These are phyloP conservation scores for Trichonephila inaurata DNA, from an alignment of 1,140 invertebrate genomes.

Conservation along the genomic window DNA sequence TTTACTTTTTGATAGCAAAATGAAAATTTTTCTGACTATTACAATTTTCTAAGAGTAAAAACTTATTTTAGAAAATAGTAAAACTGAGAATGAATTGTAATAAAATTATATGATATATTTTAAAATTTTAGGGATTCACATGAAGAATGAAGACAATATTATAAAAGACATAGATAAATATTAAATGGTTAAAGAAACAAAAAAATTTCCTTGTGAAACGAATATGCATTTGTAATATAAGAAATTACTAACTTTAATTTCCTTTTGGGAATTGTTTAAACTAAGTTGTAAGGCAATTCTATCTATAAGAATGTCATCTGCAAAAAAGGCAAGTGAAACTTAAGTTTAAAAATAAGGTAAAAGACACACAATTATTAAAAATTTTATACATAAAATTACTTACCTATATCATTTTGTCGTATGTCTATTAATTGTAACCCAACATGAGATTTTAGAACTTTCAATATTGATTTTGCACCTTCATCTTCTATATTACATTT, in stretches of 20 bases:
- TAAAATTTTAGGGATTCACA: too few species aligned
- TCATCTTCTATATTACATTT: conserved; percentile 48
- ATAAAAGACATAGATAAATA: background rate
- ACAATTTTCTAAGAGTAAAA: too few species aligned
- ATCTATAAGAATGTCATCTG: conserved; percentile 21
- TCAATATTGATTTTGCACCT: conserved; percentile 35
- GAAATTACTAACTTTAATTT: conserved; percentile 23
- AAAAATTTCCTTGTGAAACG: too few species aligned
- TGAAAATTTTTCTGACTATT: too few species aligned
- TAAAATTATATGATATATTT: too few species aligned
- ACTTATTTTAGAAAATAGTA: too few species aligned
- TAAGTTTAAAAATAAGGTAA: background rate
- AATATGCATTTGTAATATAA: background rate
- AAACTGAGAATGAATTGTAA: too few species aligned
- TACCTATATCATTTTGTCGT: conserved; percentile 52
- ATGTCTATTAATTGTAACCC: conserved; percentile 48
- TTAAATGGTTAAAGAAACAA: too few species aligned
- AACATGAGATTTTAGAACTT: background rate
- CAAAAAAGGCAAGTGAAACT: background rate
- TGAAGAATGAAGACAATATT: too few species aligned
- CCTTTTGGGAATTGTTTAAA: conserved; percentile 35
- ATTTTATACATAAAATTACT: background rate
- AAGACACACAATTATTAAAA: background rate
- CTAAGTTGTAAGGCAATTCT: conserved; percentile 33
- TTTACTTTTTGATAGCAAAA: too few species aligned